phyloP scores from a whole-genome alignment of 2,888 invertebrate species.

The Abrostola triplasia region DNA sequence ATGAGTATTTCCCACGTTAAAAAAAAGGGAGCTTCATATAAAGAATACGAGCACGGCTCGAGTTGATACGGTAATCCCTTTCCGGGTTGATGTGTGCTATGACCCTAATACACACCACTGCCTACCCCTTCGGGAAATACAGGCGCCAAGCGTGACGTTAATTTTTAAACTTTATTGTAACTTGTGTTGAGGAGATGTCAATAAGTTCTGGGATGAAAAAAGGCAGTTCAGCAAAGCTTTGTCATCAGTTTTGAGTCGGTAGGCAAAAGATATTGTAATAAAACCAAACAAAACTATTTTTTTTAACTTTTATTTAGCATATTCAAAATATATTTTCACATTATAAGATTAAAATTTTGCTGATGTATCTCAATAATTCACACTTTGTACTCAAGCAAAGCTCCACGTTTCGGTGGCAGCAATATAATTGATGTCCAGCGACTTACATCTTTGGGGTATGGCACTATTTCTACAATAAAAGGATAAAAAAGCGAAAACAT shows the following conservation, averaged over 20 bases:
- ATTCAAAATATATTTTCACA: conserved; percentile 82
- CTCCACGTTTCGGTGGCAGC: conserved; percentile 52
- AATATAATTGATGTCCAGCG: conserved; percentile 23
- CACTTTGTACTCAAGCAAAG: conserved; percentile 78
- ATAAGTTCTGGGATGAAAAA: no score
- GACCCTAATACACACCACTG: no score
- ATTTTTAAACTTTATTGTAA: no score
- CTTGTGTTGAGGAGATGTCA: no score
- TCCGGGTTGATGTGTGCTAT: no score
- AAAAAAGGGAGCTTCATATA: no score
- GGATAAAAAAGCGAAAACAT: conserved; percentile 20
- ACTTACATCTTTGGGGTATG: conserved; percentile 46
- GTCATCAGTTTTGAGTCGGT: neutral
- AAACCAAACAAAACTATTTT: conserved; percentile 12
- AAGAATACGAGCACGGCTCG: no score
- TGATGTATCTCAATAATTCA: conserved; percentile 63
- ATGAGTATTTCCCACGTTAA: no score
- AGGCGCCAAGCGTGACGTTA: no score
- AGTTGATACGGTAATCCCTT: no score
- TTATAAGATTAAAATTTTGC: conserved; percentile 70
- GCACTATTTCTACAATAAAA: conserved; percentile 43
- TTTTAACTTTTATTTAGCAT: conserved; percentile 71
- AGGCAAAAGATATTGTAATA: neutral
- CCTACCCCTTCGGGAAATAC: no score
- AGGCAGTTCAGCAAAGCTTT: no score